Evolutionary conservation across 2,797 vertebrate species (phyloP).

Genomic region (Mormyrops boulengeri): DNA sequence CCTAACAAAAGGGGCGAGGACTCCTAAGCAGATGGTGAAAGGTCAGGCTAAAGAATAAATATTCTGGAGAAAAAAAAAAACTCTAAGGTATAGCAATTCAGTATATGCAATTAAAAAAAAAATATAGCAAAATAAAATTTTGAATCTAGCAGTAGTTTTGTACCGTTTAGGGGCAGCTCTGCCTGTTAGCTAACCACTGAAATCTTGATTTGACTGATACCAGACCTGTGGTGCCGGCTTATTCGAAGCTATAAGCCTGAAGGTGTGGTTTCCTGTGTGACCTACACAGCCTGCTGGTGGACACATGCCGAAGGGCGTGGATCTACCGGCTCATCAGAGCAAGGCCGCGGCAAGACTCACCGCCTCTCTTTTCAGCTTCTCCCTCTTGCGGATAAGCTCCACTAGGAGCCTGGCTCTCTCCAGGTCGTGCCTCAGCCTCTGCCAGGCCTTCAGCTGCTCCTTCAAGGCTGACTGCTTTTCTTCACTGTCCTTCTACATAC

Average conservation of each 20-base stretch:
- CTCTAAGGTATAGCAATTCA: background rate
- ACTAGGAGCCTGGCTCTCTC: slow-evolving; percentile 93
- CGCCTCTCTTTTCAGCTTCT: slow-evolving; percentile 96
- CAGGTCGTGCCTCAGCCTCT: slow-evolving; percentile 92
- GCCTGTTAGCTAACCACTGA: background rate
- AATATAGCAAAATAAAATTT: background rate
- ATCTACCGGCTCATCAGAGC: background rate
- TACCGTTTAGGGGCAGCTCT: background rate
- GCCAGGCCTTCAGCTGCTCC: slow-evolving; percentile 98
- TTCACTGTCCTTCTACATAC: slow-evolving; percentile 74
- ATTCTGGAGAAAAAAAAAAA: background rate
- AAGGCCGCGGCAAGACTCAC: slow-evolving; percentile 55
- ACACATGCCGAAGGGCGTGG: background rate
- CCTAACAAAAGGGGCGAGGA: background rate
- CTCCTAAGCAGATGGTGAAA: background rate
- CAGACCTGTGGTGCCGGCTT: background rate
- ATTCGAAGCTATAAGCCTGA: background rate
- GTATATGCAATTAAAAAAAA: background rate
- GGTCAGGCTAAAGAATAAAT: background rate
- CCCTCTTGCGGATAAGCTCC: slow-evolving; percentile 96
- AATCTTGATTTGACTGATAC: background rate
- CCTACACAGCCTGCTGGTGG: background rate
- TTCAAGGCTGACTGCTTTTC: slow-evolving; percentile 90
- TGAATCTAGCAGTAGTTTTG: background rate
- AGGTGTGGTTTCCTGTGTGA: background rate